Evolutionary conservation across 2,797 vertebrate genomes (phyloP), one percentile per base, ranked within the genome.

Genomic region (Cygnus olor): DNA sequence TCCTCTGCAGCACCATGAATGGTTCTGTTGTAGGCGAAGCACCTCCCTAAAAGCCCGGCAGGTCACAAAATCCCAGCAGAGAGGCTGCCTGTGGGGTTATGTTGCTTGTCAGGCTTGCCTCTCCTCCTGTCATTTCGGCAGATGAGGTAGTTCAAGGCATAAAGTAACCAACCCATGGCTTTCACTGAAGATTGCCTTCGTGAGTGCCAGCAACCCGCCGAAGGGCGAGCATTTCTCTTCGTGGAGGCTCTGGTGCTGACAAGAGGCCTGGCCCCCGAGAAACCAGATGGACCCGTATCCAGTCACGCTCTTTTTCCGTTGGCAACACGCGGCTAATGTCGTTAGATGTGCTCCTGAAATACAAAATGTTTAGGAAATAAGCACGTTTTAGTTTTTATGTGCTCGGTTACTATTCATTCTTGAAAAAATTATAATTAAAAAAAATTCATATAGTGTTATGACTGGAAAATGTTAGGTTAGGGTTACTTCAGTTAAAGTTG

Each of bases 311-410:
- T 56, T 49, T 32, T n/a, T 22, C 15, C 1, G 0, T 42, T 40
- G 51, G 32, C 32, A 17, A 27, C 17, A 3, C 4, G 0, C 0
- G 25, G 14, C 68, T 42, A 18, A 9, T 0, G 0, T 6, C 44
- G 21, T 44, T 25, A 56, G 40, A 24, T 58, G 5, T 10, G 6
- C 22, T 66, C 38, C 60, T 44, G 36, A 71, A 30, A 40, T 16
- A 40, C 21, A 49, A 70, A 66, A 22, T 14, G 9, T 21, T 38
- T 68, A n/a, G 40, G 25, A 63, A 76, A 14, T 58, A 22, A 34
- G 6, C 14, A 19, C 44, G 8, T 9, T 77, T 72, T 72, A 24
- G 24, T 69, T 68, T 66, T 78, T 68, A 42, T 27, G 27, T 45
- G 28, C 10, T 79, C 53, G 11, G 56, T 85, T 45, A 38, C 34